Base-by-base conservation (phyloP, 2,113 vertebrate species). In the Saguinus imperator region DNA sequence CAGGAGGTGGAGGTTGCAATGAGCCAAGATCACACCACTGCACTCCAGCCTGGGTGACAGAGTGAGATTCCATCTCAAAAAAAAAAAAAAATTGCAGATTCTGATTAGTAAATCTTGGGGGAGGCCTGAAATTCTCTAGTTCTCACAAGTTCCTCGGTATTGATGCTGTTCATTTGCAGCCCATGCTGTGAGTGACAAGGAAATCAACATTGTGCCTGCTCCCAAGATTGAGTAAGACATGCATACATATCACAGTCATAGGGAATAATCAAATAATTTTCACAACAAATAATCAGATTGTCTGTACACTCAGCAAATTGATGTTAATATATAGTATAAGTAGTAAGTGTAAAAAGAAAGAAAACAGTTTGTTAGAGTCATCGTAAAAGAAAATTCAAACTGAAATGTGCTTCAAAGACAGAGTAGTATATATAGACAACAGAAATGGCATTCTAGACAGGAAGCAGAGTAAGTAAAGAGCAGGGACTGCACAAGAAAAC, bases 351-450 rank as follows among this genome's bases (percentile, higher is more conserved):
- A 84, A 77, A 91, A 97, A 76, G 58, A 80, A 27, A 25, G 73
- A 81, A 88, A 86, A 29, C 48, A 90, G n/a, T 96, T 93, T 96
- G 48, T 32, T 83, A 66, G 43, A 96, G 48, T 95, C 8, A 68
- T 80, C 16, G 0, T 94, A 64, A 96, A 94, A 89, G 75, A 96
- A 91, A 97, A 95, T 37, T 77, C 68, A 89, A 81, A 68, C 58
- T 87, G 25, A 96, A 82, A 79, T 68, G 52, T 48, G 25, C 45
- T 77, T 88, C 88, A 68, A 84, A 64, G 61, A 58, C 77, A 35
- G 43, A 66, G 10, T 87, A 43, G 70, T 35, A 81, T 76, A 43
- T 70, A 43, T 9, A 91, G 73, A 64, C 91, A 83, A 37, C 12
- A 32, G 52, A 94, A 32, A 55, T 70, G 17, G 1, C 48, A 0